Conservation (phyloP, 2,113 vertebrate species). For the Rhynchopsitta pachyrhyncha region DNA sequence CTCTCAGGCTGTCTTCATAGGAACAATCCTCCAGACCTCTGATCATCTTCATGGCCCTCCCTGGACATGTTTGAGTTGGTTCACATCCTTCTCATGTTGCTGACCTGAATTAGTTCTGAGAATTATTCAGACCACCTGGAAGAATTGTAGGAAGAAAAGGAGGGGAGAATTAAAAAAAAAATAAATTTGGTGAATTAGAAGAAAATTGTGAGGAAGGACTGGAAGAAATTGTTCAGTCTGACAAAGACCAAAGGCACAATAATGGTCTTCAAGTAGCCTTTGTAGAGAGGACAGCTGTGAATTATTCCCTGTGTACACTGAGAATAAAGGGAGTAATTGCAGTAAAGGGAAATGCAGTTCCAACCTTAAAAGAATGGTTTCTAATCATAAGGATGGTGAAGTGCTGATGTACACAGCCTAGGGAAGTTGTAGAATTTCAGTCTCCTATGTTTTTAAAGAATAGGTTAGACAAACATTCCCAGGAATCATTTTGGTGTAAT, state of each 20-base stretch:
- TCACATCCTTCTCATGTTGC: background rate
- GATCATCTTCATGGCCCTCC: background rate
- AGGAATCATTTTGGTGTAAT: constrained; percentile 5
- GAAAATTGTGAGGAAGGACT: background rate
- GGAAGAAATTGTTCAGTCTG: background rate
- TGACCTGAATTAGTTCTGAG: background rate
- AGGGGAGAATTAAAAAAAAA: fast-evolving
- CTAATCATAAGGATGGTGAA: background rate
- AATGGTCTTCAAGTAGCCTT: background rate
- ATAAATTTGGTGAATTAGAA: background rate
- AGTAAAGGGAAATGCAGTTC: background rate
- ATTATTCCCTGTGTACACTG: background rate
- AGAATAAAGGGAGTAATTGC: background rate
- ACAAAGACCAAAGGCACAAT: background rate
- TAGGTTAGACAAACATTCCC: constrained; percentile 23
- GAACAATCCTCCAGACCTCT: background rate
- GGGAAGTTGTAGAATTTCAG: background rate
- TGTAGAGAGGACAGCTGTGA: background rate
- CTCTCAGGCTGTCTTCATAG: background rate
- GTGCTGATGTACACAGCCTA: background rate
- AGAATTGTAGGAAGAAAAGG: background rate
- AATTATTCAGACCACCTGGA: background rate
- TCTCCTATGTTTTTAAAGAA: constrained; percentile 3
- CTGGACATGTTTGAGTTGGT: background rate
- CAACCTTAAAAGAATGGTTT: background rate